Percentiles rank a stretch among this genome's conserved stretches.
These are phyloP conservation scores for Caenorhabditis becei DNA, from an alignment of 2,888 invertebrate genomes.

Conservation along the genomic window DNA sequence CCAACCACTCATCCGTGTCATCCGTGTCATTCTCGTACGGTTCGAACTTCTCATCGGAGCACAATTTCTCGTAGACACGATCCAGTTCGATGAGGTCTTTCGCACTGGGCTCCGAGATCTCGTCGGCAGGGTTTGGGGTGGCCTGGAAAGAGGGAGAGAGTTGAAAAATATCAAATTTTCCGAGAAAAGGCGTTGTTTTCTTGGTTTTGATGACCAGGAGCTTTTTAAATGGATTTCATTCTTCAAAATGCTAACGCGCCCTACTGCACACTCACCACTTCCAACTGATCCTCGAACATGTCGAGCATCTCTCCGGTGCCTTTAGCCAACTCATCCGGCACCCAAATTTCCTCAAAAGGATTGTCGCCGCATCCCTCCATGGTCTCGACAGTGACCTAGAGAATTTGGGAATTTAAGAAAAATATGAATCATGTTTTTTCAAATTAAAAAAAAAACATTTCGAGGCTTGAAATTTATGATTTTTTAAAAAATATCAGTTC, in stretches of 20 bases:
- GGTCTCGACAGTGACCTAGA: constrained; percentile 9
- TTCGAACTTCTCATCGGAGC: too few species aligned
- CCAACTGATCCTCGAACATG: not conserved
- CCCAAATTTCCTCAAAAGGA: constrained; percentile 3
- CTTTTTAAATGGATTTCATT: too few species aligned
- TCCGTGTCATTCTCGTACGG: too few species aligned
- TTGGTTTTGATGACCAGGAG: not conserved
- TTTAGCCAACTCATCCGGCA: not conserved
- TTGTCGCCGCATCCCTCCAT: constrained; percentile 6
- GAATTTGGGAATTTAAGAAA: not conserved
- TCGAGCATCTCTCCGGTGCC: constrained; percentile 5
- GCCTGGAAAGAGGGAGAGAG: not conserved
- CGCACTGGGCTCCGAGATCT: too few species aligned
- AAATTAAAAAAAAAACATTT: too few species aligned
- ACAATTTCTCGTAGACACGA: too few species aligned
- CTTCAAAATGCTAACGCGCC: too few species aligned
- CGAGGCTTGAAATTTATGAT: too few species aligned
- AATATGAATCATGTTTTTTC: too few species aligned
- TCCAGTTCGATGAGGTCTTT: too few species aligned
- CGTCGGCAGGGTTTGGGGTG: too few species aligned
- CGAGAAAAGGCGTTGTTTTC: not conserved
- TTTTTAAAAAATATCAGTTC: not conserved
- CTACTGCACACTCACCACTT: not conserved
- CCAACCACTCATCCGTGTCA: too few species aligned
- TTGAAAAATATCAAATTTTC: not conserved